Conservation (phyloP, 2,888 invertebrate species). For the Gandaritis pyraliata region DNA sequence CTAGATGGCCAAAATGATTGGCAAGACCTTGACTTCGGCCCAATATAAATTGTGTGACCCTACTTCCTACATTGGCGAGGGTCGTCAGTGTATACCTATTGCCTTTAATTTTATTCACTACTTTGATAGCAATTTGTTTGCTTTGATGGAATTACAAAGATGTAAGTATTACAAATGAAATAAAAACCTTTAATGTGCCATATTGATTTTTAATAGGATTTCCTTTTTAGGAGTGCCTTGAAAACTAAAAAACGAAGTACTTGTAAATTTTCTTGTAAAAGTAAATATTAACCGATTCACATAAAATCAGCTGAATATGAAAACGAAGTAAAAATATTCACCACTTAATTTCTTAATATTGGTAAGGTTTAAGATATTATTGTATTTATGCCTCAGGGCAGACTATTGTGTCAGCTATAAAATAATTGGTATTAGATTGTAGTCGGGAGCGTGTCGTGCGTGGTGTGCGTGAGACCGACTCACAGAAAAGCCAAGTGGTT, state of each 20-base stretch:
- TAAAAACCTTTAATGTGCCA: background rate
- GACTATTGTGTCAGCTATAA: conserved; percentile 63
- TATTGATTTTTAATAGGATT: conserved; percentile 35
- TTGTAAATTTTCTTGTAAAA: conserved; percentile 4
- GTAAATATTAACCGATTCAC: conserved; percentile 26
- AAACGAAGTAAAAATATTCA: background rate
- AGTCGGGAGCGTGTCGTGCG: conserved; percentile 45
- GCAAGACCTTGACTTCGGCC: conserved; percentile 78
- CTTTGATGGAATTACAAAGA: conserved; percentile 3
- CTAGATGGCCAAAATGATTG: conserved; percentile 78
- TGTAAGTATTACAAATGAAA: conserved; percentile 1
- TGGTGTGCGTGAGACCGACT: conserved; percentile 58
- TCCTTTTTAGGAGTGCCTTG: conserved; percentile 42
- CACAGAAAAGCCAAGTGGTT: conserved; percentile 44
- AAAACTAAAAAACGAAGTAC: conserved; percentile 20
- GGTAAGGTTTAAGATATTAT: no score
- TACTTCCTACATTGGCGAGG: conserved; percentile 76
- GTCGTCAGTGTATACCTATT: conserved; percentile 73
- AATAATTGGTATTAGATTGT: conserved; percentile 54
- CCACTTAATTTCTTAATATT: no score
- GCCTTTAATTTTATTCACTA: conserved; percentile 61
- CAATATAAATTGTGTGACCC: conserved; percentile 79
- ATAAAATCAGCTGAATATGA: conserved; percentile 6
- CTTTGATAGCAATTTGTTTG: conserved; percentile 50
- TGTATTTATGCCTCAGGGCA: conserved; percentile 34